These are phyloP conservation scores for Cheilosia urbana DNA, from an alignment of 2,888 invertebrate species.

Conservation along the genomic window DNA sequence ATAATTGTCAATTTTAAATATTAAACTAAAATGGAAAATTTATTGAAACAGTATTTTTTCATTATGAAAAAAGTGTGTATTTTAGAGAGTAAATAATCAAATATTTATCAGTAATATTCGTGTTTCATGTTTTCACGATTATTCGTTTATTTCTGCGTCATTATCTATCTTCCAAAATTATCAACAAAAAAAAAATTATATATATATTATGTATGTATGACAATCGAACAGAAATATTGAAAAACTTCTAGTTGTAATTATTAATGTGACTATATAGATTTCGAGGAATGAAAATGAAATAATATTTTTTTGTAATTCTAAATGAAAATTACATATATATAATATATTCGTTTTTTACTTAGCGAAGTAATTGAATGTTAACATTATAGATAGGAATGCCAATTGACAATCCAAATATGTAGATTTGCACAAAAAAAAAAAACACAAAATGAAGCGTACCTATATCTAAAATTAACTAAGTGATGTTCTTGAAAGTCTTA, in stretches of 20 bases:
- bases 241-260: conserved; percentile 29
- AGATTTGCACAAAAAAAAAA: conserved; percentile 65
- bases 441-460: conserved; percentile 54
- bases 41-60: conserved; percentile 50
- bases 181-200: neutral
- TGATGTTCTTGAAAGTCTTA: conserved; percentile 14
- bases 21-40: conserved; percentile 19
- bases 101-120: conserved; percentile 33
- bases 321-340: conserved; percentile 13
- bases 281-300: conserved; percentile 14
- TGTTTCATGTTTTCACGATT: conserved; percentile 23
- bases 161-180: conserved; percentile 11
- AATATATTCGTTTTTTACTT: conserved; percentile 49
- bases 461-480: conserved; percentile 50
- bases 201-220: conserved; percentile 25
- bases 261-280: conserved; percentile 54
- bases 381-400: conserved; percentile 78
- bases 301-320: conserved; percentile 41
- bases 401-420: conserved; percentile 78
- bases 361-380: conserved; percentile 76
- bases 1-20: conserved; percentile 69
- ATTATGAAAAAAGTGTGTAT: conserved; percentile 39
- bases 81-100: conserved; percentile 27
- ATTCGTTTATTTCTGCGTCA: conserved; percentile 11
- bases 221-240: conserved; percentile 58